Percentiles rank a stretch among this genome's conserved stretches.
Conservation (phyloP, 1,140 invertebrate genomes). For the Plectrocnemia conspersa region DNA sequence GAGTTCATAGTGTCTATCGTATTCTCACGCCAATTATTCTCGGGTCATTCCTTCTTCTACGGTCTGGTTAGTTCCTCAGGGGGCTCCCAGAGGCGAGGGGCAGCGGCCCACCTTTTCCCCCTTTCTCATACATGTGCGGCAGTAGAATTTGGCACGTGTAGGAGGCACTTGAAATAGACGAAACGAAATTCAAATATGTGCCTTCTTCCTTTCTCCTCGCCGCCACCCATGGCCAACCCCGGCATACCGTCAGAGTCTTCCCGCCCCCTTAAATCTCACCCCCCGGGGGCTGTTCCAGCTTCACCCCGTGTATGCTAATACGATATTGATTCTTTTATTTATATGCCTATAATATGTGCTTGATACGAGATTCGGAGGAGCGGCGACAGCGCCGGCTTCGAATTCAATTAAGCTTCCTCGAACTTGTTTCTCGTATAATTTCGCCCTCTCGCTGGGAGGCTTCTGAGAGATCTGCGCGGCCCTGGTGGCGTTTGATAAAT, state of each 20-base stretch:
- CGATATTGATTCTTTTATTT: conserved; percentile 38
- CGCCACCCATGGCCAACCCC: conserved; percentile 10
- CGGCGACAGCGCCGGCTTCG: conserved; percentile 30
- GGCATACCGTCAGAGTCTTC: conserved; percentile 9
- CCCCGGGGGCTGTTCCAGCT: background rate
- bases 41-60: too few relatives aligned
- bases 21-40: too few relatives aligned
- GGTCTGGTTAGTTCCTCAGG: too few relatives aligned
- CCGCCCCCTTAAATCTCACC: background rate
- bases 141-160: conserved; percentile 15
- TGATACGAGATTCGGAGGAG: conserved; percentile 30
- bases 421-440: conserved; percentile 7
- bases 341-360: conserved; percentile 34
- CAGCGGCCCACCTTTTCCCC: background rate
- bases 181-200: conserved; percentile 35
- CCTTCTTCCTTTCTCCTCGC: conserved; percentile 26
- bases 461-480: background rate
- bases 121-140: too few relatives aligned
- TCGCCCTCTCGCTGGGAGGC: background rate
- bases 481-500: background rate
- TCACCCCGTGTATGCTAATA: conserved; percentile 34
- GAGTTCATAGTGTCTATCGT: too few relatives aligned
- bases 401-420: conserved; percentile 30
- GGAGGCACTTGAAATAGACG: conserved; percentile 8
- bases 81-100: background rate